These are phyloP conservation scores for Pipra filicauda DNA, from an alignment of 2,113 vertebrate genomes.

Conservation along the genomic window DNA sequence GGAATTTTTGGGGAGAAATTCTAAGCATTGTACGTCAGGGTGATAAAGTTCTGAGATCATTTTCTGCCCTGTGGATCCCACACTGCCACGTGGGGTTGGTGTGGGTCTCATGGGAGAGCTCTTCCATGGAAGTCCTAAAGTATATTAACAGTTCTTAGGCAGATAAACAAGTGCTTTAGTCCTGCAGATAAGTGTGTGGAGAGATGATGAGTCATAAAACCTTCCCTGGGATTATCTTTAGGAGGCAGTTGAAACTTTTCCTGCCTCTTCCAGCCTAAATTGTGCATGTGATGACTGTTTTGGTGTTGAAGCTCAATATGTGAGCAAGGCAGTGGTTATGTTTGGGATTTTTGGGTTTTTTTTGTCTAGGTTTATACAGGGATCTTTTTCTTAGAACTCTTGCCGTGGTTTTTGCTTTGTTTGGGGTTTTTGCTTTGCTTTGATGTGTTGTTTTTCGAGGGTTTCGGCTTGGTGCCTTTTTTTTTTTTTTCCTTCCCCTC, in stretches of 20 bases:
- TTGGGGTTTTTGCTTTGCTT: neutral
- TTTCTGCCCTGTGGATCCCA: fast-evolving
- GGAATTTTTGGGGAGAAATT: neutral
- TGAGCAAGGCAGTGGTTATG: neutral
- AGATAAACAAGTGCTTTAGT: neutral
- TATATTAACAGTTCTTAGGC: neutral
- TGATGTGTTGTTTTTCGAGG: neutral
- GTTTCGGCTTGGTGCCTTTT: neutral
- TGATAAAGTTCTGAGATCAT: neutral
- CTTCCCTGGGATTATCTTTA: neutral
- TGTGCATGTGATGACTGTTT: neutral
- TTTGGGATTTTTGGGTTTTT: neutral
- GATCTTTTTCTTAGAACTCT: neutral
- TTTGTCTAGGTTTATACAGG: neutral
- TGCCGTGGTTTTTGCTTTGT: neutral
- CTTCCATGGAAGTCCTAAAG: neutral
- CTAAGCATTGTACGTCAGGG: neutral
- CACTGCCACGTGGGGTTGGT: fast-evolving
- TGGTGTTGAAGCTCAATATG: neutral
- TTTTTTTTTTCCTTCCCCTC: neutral
- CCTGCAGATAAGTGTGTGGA: neutral
- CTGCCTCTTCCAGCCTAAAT: neutral
- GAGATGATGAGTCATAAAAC: neutral
- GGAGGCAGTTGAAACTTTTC: neutral
- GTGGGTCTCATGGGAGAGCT: neutral